Conservation (phyloP, 2,888 invertebrate species). For the Scelioninae gen. 1 region DNA sequence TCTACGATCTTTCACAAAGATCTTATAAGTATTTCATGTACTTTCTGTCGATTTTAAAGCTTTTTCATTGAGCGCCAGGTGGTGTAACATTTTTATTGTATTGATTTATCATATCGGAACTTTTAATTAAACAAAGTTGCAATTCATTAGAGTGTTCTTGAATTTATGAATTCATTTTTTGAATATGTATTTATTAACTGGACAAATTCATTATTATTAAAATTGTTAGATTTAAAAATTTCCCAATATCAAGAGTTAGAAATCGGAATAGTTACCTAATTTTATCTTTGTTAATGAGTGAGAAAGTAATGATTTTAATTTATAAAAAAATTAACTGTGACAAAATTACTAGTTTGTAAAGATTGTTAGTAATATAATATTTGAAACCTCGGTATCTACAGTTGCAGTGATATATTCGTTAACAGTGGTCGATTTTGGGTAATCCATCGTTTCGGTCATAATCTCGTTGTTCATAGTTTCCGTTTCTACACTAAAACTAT, state of each 20-base stretch:
- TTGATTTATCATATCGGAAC: background rate
- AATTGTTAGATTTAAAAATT: no score
- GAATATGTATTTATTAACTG: no score
- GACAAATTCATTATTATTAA: no score
- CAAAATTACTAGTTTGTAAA: background rate
- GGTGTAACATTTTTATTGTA: slow-evolving; percentile 11
- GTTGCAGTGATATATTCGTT: slow-evolving; percentile 70
- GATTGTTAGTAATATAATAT: background rate
- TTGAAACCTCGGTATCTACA: slow-evolving; percentile 63
- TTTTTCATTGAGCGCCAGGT: slow-evolving; percentile 33
- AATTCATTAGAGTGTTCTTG: background rate
- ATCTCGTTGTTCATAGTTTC: slow-evolving; percentile 82
- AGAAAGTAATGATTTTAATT: no score
- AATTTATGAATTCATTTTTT: no score
- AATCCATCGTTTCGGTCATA: slow-evolving; percentile 78
- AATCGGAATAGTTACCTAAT: no score
- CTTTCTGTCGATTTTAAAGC: slow-evolving; percentile 10
- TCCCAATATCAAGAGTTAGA: no score
- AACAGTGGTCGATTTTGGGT: slow-evolving; percentile 74
- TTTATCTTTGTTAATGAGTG: no score
- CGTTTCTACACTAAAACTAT: slow-evolving; percentile 73
- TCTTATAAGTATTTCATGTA: slow-evolving; percentile 32
- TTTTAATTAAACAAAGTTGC: background rate
- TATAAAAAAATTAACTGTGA: background rate
- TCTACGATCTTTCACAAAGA: slow-evolving; percentile 56